A percentile compares a stretch with the other conserved stretches of the same genome.
Conservation (phyloP, 2,113 vertebrate species). For the Semnornis frantzii region DNA sequence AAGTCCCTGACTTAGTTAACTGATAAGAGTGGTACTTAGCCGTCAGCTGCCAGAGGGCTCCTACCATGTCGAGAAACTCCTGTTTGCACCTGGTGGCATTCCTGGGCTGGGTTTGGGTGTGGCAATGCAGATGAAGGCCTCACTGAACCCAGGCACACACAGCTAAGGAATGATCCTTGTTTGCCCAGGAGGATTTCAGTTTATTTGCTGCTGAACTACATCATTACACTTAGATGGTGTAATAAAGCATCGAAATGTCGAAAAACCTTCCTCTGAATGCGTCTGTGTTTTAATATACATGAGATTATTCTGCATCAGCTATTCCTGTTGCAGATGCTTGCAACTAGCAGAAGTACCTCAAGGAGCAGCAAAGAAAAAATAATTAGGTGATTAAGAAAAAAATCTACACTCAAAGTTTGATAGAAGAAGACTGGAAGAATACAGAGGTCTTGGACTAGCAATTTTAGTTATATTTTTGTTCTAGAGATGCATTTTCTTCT, state of each 20-base stretch:
- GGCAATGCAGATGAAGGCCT: background rate
- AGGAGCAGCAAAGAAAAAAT: background rate
- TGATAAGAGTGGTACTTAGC: background rate
- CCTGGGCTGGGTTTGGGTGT: background rate
- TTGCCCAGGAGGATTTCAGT: background rate
- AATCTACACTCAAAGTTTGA: background rate
- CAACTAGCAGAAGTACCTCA: background rate
- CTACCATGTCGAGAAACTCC: background rate
- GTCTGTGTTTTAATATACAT: background rate
- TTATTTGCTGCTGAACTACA: background rate
- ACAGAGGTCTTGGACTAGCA: background rate
- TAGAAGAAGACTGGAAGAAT: background rate
- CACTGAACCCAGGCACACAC: background rate
- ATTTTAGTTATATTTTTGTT: background rate
- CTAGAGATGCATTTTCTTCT: background rate
- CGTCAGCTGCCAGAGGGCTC: background rate
- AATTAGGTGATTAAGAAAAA: background rate
- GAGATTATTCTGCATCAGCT: background rate
- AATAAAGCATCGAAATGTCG: background rate
- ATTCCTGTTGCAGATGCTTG: background rate
- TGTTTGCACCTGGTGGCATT: slow-evolving; percentile 12
- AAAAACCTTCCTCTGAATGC: background rate
- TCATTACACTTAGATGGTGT: background rate
- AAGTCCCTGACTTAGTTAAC: background rate
- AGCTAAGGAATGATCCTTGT: background rate